phyloP scores from a whole-genome alignment of 1,140 invertebrate genomes.

The Formica selysi region DNA sequence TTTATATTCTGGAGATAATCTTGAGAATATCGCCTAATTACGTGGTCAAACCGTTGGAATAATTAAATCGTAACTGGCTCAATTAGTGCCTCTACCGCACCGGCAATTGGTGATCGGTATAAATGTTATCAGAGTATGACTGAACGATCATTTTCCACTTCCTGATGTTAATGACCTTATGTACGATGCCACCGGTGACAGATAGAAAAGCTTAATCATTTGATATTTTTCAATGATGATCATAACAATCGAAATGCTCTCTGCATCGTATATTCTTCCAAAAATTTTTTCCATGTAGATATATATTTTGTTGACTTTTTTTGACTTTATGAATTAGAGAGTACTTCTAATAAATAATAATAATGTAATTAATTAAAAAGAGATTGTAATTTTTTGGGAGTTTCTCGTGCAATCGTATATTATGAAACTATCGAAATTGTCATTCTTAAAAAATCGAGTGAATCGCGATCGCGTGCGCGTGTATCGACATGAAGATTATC shows the following conservation, averaged over 20 bases:
- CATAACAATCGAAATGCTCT: not conserved
- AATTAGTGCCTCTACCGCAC: constrained; percentile 23
- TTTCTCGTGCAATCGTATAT: not conserved
- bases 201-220: not conserved
- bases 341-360: not conserved
- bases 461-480: constrained; percentile 2
- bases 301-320: not conserved
- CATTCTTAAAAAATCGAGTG: not conserved
- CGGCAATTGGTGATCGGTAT: constrained; percentile 21
- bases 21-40: constrained; percentile 13
- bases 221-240: not conserved
- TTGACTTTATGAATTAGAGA: not conserved
- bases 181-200: not conserved
- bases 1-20: constrained; percentile 22
- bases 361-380: not conserved
- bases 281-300: not conserved
- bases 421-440: not conserved
- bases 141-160: constrained; percentile 48
- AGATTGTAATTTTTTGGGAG: not conserved
- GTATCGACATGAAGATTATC: constrained; percentile 24
- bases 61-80: constrained; percentile 38
- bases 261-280: not conserved
- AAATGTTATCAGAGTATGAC: constrained; percentile 65
- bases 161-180: constrained; percentile 30
- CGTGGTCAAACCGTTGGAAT: not conserved